Percentiles rank a stretch among this genome's conserved stretches.
Evolutionary conservation across 1,140 invertebrate genomes (phyloP).

Genomic region (Trichonephila clavata): DNA sequence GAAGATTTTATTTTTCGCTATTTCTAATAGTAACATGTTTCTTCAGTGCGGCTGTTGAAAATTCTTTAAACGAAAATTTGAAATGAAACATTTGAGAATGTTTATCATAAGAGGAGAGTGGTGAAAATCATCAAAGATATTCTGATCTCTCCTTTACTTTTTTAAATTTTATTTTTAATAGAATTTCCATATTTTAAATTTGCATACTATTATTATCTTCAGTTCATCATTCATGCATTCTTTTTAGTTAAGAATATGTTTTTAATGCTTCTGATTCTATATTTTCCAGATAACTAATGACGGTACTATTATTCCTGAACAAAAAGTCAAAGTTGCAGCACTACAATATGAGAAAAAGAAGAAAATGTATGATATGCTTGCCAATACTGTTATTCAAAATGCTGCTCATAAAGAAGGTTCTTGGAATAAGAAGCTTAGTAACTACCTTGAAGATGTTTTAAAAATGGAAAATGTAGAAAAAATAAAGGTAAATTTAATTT

Average conservation of each 20-base stretch:
- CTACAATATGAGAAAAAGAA: conserved; percentile 62
- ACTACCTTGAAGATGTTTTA: conserved; percentile 62
- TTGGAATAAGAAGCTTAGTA: conserved; percentile 59
- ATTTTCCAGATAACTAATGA: conserved; percentile 56
- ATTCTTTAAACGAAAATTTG: too few relatives aligned
- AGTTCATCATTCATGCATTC: too few relatives aligned
- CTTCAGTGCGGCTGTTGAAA: too few relatives aligned
- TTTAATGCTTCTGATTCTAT: neutral
- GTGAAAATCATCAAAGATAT: too few relatives aligned
- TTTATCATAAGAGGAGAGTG: too few relatives aligned
- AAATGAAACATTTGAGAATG: too few relatives aligned
- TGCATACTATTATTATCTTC: too few relatives aligned
- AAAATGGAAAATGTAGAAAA: conserved; percentile 66
- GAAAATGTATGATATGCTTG: conserved; percentile 64
- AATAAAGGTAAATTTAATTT: conserved; percentile 50
- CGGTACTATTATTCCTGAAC: conserved; percentile 66
- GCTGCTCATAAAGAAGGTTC: conserved; percentile 52
- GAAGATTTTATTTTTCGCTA: too few relatives aligned
- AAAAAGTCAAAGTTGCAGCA: conserved; percentile 47
- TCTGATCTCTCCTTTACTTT: too few relatives aligned
- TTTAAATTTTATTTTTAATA: too few relatives aligned
- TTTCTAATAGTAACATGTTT: too few relatives aligned
- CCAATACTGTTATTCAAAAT: conserved; percentile 62
- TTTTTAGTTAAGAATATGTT: neutral
- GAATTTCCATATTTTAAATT: too few relatives aligned